Conservation (phyloP, 1,140 invertebrate species). For the Atta colombica region DNA sequence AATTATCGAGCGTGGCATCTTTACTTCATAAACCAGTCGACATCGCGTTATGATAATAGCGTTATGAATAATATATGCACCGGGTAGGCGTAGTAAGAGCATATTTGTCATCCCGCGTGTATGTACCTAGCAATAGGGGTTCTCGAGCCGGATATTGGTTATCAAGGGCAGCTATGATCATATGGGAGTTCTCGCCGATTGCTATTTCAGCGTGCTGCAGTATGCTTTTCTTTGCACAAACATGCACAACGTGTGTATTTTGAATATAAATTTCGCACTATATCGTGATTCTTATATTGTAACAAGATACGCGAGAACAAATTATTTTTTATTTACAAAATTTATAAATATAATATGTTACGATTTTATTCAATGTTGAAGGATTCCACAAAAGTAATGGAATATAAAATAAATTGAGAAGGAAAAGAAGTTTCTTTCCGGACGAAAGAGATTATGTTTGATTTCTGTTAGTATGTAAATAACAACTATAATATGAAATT, state of each 20-base stretch:
- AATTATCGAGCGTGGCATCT: constrained; percentile 47
- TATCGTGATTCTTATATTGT: background rate
- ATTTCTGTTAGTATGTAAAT: constrained; percentile 7
- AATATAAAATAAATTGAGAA: background rate
- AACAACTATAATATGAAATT: constrained; percentile 26
- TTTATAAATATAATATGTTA: background rate
- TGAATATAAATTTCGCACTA: background rate
- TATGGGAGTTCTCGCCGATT: constrained; percentile 1
- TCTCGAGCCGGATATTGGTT: constrained; percentile 54
- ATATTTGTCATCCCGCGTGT: constrained; percentile 53
- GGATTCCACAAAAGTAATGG: background rate
- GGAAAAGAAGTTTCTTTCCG: background rate
- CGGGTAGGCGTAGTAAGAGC: constrained; percentile 48
- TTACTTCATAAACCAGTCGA: constrained; percentile 56
- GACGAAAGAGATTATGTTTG: constrained; percentile 4
- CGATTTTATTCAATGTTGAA: background rate
- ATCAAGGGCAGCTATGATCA: constrained; percentile 48
- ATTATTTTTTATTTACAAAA: constrained; percentile 2
- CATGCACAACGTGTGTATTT: background rate
- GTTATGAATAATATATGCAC: constrained; percentile 59
- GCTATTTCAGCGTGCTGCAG: constrained; percentile 23
- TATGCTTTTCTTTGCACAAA: constrained; percentile 19
- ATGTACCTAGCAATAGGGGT: constrained; percentile 20
- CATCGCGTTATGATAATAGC: constrained; percentile 62
- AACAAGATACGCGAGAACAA: background rate